A percentile compares a stretch with the other conserved stretches of the same genome.
phyloP scores from a whole-genome alignment of 1,140 invertebrate species.

The Pteromalus puparum region DNA sequence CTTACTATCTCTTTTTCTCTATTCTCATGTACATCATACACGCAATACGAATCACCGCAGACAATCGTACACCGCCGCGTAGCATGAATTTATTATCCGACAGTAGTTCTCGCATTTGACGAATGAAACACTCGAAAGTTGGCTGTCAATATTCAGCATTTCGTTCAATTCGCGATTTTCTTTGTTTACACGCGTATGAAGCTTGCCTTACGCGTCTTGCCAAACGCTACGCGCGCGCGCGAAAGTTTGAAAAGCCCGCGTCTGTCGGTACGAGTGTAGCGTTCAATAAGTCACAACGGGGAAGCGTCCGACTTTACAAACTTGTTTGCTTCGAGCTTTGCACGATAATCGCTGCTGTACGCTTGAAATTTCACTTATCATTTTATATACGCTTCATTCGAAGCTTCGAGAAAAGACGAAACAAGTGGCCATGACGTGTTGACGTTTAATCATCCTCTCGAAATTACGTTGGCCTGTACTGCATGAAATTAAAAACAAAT shows the following conservation, averaged over 20 bases:
- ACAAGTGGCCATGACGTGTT: background rate
- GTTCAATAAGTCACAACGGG: background rate
- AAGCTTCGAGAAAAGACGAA: no score
- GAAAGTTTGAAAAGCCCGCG: no score
- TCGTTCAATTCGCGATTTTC: background rate
- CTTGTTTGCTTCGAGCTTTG: no score
- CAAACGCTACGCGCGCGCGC: background rate
- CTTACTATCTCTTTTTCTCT: background rate
- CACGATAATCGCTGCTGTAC: no score
- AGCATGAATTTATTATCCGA: background rate
- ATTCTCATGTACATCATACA: background rate
- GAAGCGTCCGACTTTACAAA: no score
- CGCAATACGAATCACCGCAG: background rate
- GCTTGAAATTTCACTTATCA: no score
- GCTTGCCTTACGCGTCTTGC: background rate
- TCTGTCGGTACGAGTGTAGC: no score
- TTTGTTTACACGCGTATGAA: background rate
- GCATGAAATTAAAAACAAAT: no score
- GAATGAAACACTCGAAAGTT: background rate
- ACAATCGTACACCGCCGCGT: background rate
- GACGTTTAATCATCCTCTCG: background rate
- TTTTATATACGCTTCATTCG: background rate
- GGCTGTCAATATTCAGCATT: no score
- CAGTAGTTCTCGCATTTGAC: background rate
- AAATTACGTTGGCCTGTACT: no score